Base-by-base conservation (phyloP, 2,113 vertebrate species). In the Oreochromis spilurus region DNA sequence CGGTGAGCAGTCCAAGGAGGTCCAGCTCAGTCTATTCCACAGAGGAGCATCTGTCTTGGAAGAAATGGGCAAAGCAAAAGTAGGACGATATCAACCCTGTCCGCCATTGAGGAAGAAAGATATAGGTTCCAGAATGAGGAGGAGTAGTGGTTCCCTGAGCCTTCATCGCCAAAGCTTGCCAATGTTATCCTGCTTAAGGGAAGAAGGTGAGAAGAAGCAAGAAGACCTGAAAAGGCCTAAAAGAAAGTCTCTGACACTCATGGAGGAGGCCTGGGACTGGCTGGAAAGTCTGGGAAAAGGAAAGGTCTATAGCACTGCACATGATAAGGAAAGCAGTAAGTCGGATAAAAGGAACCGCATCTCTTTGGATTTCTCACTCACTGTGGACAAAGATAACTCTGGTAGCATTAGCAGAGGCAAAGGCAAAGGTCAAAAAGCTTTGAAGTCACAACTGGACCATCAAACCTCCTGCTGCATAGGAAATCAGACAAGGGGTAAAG, bases 261-360 rank as follows among this genome's bases (percentile, higher is more conserved):
- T 96, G 92, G 96, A 96, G 82, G 97, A 97, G 83, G 96, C 96
- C 13, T 94, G 95, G 94, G 95, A 95, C 13, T 97, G 97, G 96
- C 91, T 97, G 89, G 96, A 96, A 83, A 95, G 90, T 57, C 87
- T 97, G 38, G 94, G 96, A 2, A 95, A 95, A 84, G 90, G 94
- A 6, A 94, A 92, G 24, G 94, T 89, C 65, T 95, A 96, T 16
- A 95, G 94, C n/a, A 94, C 91, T 8, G 84, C 88, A 10, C 50
- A 43, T 24, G 91, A 95, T 45, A 95, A 94, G 91, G 89, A 94
- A 11, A 92, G 81, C 88, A 81, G 82, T 21, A 94, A 58, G 55
- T 62, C 7, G 0, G 90, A 95, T 40, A 94, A 93, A 91, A 93
- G 26, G 84, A 92, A 92, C 34, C 75, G 31, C 1, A 72, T n/a